Evolutionary conservation across 2,113 vertebrate species (phyloP).

Genomic region (Oriolus oriolus): DNA sequence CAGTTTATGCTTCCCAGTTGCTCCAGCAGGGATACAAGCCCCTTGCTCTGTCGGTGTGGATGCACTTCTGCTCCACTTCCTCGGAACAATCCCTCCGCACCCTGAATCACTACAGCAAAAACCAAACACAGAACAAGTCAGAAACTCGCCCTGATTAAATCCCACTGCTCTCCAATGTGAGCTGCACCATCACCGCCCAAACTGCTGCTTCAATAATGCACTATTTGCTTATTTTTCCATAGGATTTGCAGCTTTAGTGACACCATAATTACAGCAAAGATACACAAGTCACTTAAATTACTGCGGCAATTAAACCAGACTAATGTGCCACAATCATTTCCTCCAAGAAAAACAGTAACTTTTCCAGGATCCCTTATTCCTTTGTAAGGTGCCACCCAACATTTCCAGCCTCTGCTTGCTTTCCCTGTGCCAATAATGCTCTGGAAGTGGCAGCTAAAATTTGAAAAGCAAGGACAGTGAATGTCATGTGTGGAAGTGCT

Average conservation of each 20-base stretch:
- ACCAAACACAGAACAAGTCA: not conserved
- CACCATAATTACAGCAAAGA: slow-evolving; percentile 36
- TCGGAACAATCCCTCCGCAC: not conserved
- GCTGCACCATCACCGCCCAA: not conserved
- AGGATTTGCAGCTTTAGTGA: slow-evolving; percentile 21
- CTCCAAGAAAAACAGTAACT: not conserved
- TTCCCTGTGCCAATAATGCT: not conserved
- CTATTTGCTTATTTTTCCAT: not conserved
- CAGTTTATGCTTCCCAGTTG: not conserved
- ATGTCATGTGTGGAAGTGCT: accelerated
- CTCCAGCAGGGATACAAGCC: accelerated
- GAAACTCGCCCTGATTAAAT: not conserved
- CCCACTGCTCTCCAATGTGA: not conserved
- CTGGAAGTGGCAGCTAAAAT: not conserved
- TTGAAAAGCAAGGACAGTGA: accelerated
- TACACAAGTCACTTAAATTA: slow-evolving; percentile 44
- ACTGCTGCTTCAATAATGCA: not conserved
- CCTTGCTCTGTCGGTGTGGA: not conserved
- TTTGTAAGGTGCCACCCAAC: not conserved
- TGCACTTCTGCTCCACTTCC: not conserved
- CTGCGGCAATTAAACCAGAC: not conserved
- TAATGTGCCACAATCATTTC: slow-evolving; percentile 12
- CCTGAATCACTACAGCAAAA: not conserved
- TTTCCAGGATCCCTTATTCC: not conserved
- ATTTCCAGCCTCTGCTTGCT: not conserved